These are phyloP conservation scores for Polydrusus cervinus DNA, from an alignment of 2,888 invertebrate species.

Conservation along the genomic window DNA sequence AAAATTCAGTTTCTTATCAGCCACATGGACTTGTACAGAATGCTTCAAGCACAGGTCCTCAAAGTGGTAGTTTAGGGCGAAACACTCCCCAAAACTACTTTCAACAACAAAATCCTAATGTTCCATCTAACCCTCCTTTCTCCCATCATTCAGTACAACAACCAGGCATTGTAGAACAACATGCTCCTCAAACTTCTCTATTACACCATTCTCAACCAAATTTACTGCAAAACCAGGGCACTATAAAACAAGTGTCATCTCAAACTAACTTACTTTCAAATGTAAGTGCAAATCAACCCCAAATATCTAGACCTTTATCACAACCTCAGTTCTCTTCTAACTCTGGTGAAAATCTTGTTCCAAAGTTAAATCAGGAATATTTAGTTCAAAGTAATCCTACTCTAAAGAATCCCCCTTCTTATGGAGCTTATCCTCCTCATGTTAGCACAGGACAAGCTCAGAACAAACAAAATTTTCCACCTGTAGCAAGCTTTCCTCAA, in stretches of 20 bases:
- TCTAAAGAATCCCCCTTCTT: constrained; percentile 2
- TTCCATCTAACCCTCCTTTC: constrained; percentile 9
- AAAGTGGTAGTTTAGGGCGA: constrained; percentile 21
- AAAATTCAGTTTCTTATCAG: constrained; percentile 4
- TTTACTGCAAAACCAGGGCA: constrained; percentile 1
- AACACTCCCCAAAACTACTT: constrained; percentile 27
- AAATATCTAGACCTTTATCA: constrained; percentile 11
- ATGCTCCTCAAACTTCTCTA: not conserved
- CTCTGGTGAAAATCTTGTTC: constrained; percentile 6
- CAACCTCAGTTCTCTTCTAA: constrained; percentile 10
- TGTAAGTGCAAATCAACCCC: not conserved
- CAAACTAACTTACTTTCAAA: not conserved
- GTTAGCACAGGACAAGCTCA: not conserved
- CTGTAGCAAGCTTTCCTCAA: constrained; percentile 1
- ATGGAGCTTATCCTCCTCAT: constrained; percentile 25
- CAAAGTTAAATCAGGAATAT: constrained; percentile 1
- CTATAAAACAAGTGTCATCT: not conserved
- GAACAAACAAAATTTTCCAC: not conserved
- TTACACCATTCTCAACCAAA: constrained; percentile 22
- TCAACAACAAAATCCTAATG: constrained; percentile 25
- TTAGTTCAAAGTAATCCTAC: not conserved
- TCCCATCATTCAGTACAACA: not conserved
- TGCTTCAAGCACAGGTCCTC: constrained; percentile 4
- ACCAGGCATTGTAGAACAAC: not conserved
- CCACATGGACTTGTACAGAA: constrained; percentile 5